Evolutionary conservation across 2,113 vertebrate species (phyloP).

Genomic region (Mastomys natalensis): DNA sequence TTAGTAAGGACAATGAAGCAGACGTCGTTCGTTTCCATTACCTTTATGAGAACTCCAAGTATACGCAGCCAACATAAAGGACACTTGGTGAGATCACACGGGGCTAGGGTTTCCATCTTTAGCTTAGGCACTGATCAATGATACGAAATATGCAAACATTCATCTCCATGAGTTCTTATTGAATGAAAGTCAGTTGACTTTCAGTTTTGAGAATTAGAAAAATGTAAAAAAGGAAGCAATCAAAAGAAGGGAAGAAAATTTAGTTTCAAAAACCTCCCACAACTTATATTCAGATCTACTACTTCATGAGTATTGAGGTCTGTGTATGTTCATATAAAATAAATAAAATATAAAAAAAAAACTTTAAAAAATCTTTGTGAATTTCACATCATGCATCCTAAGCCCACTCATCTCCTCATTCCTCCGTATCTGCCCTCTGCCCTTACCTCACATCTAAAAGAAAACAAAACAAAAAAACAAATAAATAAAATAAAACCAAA

Average conservation of each 20-base stretch:
- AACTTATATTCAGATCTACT: neutral
- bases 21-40: neutral
- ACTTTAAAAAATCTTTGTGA: neutral
- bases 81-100: neutral
- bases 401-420: neutral
- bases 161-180: neutral
- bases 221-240: neutral
- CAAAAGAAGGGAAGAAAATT: neutral
- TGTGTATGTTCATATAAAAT: neutral
- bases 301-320: neutral
- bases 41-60: neutral
- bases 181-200: constrained; percentile 34
- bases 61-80: neutral
- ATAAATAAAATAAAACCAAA: neutral
- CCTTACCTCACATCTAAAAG: neutral
- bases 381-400: neutral
- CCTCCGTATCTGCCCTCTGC: neutral
- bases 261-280: neutral
- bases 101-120: neutral
- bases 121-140: neutral
- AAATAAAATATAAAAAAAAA: neutral
- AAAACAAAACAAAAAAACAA: neutral
- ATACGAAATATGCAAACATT: neutral
- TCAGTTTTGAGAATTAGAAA: neutral
- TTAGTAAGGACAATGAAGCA: neutral